Evolutionary conservation across 2,797 vertebrate species (phyloP).

Genomic region (Darevskia mixta): DNA sequence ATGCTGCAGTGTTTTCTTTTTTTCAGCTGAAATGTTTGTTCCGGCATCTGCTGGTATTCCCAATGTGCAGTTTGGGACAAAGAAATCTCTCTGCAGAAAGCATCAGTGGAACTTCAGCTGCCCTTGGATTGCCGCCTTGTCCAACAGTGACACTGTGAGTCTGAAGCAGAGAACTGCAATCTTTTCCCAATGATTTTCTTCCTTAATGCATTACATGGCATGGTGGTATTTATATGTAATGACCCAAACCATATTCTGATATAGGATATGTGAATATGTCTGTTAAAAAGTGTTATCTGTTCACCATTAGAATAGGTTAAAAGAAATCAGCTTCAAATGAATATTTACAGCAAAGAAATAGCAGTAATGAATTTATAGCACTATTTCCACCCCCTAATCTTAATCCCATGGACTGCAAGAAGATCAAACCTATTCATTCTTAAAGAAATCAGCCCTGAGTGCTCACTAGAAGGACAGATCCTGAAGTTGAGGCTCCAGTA

Average conservation of each 20-base stretch:
- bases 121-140: constrained; percentile 12
- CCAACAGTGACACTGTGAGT: constrained; percentile 34
- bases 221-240: neutral
- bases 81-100: constrained; percentile 23
- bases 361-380: too few relatives aligned
- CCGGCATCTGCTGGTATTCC: neutral
- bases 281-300: too few relatives aligned
- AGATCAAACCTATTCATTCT: too few relatives aligned
- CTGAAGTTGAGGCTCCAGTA: too few relatives aligned
- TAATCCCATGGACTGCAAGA: too few relatives aligned
- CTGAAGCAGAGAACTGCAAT: constrained; percentile 32
- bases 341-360: too few relatives aligned
- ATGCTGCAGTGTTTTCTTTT: neutral
- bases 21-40: neutral
- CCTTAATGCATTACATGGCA: neutral
- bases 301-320: too few relatives aligned
- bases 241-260: too few relatives aligned
- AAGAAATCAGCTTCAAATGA: too few relatives aligned
- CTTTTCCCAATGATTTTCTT: neutral
- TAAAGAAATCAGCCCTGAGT: too few relatives aligned
- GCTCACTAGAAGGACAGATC: too few relatives aligned
- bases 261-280: too few relatives aligned
- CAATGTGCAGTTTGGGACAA: constrained; percentile 1
- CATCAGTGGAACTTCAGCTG: neutral
- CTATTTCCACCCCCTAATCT: neutral